phyloP scores from a whole-genome alignment of 2,797 vertebrate species.

The Salmo trutta region DNA sequence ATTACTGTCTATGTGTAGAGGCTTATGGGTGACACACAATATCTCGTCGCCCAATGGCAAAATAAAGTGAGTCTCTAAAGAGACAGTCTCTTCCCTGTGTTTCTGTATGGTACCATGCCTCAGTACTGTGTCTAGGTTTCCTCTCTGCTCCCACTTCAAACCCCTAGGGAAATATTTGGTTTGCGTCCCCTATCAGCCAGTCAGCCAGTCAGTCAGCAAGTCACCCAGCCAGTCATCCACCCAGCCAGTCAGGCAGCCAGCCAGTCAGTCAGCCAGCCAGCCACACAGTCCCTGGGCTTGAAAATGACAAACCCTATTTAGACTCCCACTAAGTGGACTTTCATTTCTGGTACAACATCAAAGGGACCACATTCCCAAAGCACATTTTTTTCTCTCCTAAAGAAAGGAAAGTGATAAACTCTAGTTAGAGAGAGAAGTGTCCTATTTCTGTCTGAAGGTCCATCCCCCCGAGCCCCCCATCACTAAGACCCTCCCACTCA shows the following conservation, averaged over 20 bases:
- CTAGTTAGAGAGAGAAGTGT: constrained; percentile 42
- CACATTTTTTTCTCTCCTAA: constrained; percentile 50
- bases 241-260: background rate
- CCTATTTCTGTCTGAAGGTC: constrained; percentile 41
- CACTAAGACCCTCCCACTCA: constrained; percentile 31
- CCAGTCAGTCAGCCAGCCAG: constrained; percentile 44
- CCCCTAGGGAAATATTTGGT: constrained; percentile 62
- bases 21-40: constrained; percentile 21
- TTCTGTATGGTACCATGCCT: background rate
- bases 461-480: constrained; percentile 31
- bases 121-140: constrained; percentile 49
- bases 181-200: constrained; percentile 49
- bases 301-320: constrained; percentile 59
- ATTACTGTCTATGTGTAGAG: constrained; percentile 18
- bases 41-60: constrained; percentile 31
- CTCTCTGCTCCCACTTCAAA: constrained; percentile 6
- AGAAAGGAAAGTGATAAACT: constrained; percentile 49
- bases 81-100: background rate
- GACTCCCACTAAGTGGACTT: constrained; percentile 40
- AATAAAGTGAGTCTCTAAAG: constrained; percentile 24
- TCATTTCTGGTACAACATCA: constrained; percentile 39
- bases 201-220: constrained; percentile 28
- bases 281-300: constrained; percentile 42
- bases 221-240: constrained; percentile 28
- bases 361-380: constrained; percentile 22